Evolutionary conservation across 2,113 vertebrate species (phyloP).

Genomic region (Apeltes quadracus): DNA sequence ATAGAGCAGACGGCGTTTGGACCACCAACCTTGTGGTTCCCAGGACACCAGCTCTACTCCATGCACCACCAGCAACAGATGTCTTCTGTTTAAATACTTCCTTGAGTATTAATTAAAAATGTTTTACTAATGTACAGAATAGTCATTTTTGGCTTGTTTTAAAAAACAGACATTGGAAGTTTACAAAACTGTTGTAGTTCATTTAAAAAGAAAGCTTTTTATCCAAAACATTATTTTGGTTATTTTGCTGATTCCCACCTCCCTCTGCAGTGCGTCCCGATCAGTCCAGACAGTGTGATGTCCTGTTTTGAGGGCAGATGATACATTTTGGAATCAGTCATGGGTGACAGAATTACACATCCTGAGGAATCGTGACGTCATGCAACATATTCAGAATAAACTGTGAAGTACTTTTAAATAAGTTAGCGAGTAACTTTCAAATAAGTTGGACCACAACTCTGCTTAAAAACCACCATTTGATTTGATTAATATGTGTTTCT

Average conservation of each 20-base stretch:
- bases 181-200: background rate
- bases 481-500: conserved; percentile 49
- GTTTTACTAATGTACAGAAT: background rate
- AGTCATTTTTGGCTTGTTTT: background rate
- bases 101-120: background rate
- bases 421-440: conserved; percentile 25
- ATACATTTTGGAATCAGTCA: conserved; percentile 63
- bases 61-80: too few species aligned
- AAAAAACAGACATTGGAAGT: background rate
- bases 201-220: conserved; percentile 27
- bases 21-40: too few species aligned
- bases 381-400: conserved; percentile 47
- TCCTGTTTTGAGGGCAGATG: conserved; percentile 50
- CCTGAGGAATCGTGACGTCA: conserved; percentile 28
- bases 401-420: conserved; percentile 34
- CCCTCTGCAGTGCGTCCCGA: conserved; percentile 34
- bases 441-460: conserved; percentile 39
- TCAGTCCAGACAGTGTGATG: conserved; percentile 48
- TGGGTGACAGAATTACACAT: conserved; percentile 55
- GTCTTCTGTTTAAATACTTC: too few species aligned
- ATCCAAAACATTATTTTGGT: conserved; percentile 48
- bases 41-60: too few species aligned
- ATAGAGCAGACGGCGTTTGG: too few species aligned
- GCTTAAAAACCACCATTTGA: conserved; percentile 47
- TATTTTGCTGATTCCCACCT: conserved; percentile 32